Percentiles rank a stretch among this genome's conserved stretches.
Conservation (phyloP, 1,140 invertebrate genomes). For the Scaptomyza montana region DNA sequence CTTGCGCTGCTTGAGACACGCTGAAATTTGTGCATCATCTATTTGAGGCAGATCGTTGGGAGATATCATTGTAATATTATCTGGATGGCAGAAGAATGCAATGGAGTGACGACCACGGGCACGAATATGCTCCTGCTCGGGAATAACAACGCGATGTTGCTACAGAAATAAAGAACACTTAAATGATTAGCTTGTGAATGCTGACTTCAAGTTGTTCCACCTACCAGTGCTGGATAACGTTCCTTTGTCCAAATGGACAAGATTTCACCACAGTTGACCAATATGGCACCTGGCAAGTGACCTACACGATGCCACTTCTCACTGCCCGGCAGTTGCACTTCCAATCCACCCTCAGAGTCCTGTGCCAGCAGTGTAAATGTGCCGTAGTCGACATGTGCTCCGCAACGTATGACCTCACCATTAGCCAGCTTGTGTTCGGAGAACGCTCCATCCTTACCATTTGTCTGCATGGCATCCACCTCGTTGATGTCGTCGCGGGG, state of each 20-base stretch:
- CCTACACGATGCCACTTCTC: slow-evolving; percentile 90
- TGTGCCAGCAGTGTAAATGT: slow-evolving; percentile 90
- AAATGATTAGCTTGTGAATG: not conserved
- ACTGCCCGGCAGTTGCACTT: slow-evolving; percentile 87
- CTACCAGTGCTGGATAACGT: slow-evolving; percentile 88
- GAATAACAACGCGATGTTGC: slow-evolving; percentile 90
- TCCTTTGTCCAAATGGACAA: slow-evolving; percentile 90
- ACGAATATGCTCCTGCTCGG: slow-evolving; percentile 86
- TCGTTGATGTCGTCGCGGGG: slow-evolving; percentile 75
- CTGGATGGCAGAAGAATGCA: slow-evolving; percentile 91
- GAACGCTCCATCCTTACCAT: slow-evolving; percentile 53
- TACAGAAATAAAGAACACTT: slow-evolving; percentile 62
- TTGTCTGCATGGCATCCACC: slow-evolving; percentile 47
- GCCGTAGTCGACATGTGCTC: slow-evolving; percentile 89
- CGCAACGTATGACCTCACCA: slow-evolving; percentile 87
- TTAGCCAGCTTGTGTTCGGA: slow-evolving; percentile 68
- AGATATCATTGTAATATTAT: slow-evolving; percentile 85
- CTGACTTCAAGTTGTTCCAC: slow-evolving; percentile 10
- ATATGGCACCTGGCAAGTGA: slow-evolving; percentile 90
- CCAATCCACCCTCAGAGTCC: slow-evolving; percentile 86
- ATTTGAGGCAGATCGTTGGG: slow-evolving; percentile 83
- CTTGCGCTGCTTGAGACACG: slow-evolving; percentile 84
- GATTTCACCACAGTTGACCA: slow-evolving; percentile 91
- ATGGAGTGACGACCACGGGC: slow-evolving; percentile 88
- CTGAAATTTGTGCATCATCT: slow-evolving; percentile 80